Evolutionary conservation across 2,888 invertebrate genomes (phyloP), one percentile per base, ranked within the genome.

Genomic region (Strigamia maritima): DNA sequence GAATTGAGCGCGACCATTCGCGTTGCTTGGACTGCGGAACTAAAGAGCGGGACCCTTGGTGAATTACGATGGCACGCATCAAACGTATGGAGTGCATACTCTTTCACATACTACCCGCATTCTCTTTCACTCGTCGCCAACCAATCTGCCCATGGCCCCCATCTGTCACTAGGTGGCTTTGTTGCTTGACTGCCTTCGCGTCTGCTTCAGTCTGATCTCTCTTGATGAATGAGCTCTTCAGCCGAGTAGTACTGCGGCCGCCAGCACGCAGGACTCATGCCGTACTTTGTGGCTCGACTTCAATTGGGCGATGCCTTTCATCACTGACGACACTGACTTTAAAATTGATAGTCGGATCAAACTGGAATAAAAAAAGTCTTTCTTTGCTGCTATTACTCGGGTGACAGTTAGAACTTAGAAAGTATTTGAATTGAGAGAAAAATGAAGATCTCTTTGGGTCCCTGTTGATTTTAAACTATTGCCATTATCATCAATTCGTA

Each of bases 101-200:
- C 49, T 49, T n/a, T 49, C 8, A 7, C 49, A 49, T 19, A 14
- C 60, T 22, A 7, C 24, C 60, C 44, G 44, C 44, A 44, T 44
- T 44, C 44, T 44, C 60, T 60, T 60, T 60, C 60, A 60, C 60
- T 60, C 60, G 60, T 22, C 60, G 60, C 60, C 60, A 60, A 60
- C 60, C 60, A 60, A 60, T 60, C 60, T 60, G 60, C 60, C 60
- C 60, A 24, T 60, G 60, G 60, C 60, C 60, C 22, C 60, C 60
- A 60, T 60, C 60, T 60, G 60, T 60, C 60, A 60, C 60, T 60
- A 60, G 60, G 60, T 60, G 60, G 60, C 60, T 60, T 60, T 60
- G 60, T 60, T 60, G 60, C 60, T 60, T 24, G 60, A 60, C 60
- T 60, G 60, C 4, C 60, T 60, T 19, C 60, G 60, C 60, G 22